phyloP scores from a whole-genome alignment of 2,797 vertebrate genomes.

The Sebastes iracundus region DNA sequence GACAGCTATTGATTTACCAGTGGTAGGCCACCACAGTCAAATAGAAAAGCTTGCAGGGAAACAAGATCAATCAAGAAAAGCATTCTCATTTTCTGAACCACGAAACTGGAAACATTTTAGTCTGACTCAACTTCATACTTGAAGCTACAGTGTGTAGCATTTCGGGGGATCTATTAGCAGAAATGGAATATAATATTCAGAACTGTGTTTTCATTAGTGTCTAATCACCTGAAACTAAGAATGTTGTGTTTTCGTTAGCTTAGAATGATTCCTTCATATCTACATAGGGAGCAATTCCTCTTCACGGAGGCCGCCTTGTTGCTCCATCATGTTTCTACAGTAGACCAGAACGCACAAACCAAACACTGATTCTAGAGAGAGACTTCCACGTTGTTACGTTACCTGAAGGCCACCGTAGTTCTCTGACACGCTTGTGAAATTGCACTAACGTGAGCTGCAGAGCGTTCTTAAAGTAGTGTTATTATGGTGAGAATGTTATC shows the following conservation, averaged over 20 bases:
- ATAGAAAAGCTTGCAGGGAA: not conserved
- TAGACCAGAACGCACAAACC: no score
- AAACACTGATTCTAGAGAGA: no score
- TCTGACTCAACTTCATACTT: not conserved
- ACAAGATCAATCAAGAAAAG: not conserved
- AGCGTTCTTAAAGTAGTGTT: no score
- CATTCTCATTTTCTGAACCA: not conserved
- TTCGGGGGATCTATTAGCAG: not conserved
- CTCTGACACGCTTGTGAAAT: no score
- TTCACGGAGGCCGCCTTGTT: fast-evolving
- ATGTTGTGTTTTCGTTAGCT: fast-evolving
- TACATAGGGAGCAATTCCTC: no score
- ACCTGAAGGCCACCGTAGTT: no score
- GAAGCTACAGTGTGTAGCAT: not conserved
- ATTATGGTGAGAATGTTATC: no score
- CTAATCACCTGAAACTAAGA: no score
- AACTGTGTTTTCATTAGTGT: not conserved
- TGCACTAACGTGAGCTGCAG: fast-evolving
- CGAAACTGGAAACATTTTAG: not conserved
- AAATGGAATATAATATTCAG: no score
- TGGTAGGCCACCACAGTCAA: not conserved
- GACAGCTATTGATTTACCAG: not conserved
- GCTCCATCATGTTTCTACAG: no score
- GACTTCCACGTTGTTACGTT: fast-evolving
- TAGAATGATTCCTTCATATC: no score